A percentile compares a stretch with the other conserved stretches of the same genome.
Evolutionary conservation across 2,113 vertebrate species (phyloP).

Genomic region (Cyrtonyx montezumae): DNA sequence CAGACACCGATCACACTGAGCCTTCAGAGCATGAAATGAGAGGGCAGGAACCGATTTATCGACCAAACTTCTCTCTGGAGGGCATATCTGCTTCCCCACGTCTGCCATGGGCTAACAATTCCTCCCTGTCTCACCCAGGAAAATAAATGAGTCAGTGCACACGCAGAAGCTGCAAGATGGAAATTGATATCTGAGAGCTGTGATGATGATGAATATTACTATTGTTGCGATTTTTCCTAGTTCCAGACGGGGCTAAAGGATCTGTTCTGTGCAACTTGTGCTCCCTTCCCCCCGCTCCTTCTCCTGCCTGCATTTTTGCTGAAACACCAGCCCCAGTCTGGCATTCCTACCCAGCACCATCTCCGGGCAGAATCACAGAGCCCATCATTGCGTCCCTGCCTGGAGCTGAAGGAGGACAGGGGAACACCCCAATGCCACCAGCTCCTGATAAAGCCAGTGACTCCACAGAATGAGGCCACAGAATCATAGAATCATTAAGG

Average conservation of each 20-base stretch:
- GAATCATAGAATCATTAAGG: too few relatives aligned
- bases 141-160: constrained; percentile 50
- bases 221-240: constrained; percentile 40
- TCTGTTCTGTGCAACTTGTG: neutral
- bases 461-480: neutral
- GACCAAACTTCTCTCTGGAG: neutral
- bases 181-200: constrained; percentile 53
- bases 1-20: neutral
- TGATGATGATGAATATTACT: constrained; percentile 62
- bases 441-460: neutral
- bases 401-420: neutral
- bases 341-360: neutral
- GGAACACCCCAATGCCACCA: fast-evolving
- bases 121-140: constrained; percentile 42
- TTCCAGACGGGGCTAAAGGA: constrained; percentile 27
- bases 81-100: neutral
- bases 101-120: constrained; percentile 42
- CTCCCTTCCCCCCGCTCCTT: neutral
- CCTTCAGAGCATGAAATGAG: neutral
- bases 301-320: neutral
- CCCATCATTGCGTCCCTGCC: neutral
- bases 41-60: neutral
- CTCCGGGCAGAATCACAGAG: neutral
- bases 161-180: constrained; percentile 35
- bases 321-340: neutral